Percentiles rank a stretch among this genome's conserved stretches.
phyloP scores from a whole-genome alignment of 2,888 invertebrate genomes.

The Proisotoma minuta region DNA sequence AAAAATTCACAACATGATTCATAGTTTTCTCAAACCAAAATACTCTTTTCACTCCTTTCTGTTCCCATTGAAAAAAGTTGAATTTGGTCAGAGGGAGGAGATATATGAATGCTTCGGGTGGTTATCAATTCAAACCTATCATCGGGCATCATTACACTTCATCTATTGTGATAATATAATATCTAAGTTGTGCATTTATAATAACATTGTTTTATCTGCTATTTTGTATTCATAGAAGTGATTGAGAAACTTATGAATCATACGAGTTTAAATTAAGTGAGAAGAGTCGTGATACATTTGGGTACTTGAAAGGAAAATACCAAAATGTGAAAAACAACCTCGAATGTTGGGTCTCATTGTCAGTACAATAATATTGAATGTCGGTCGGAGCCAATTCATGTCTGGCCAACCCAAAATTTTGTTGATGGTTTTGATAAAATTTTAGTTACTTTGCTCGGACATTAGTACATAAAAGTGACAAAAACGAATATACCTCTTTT shows the following conservation, averaged over 20 bases:
- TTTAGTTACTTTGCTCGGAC: slow-evolving; percentile 6
- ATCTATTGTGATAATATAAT: not conserved
- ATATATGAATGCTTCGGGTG: slow-evolving; percentile 11
- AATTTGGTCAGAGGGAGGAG: not conserved
- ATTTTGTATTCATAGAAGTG: not conserved
- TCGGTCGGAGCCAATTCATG: slow-evolving; percentile 14
- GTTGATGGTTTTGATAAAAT: not conserved
- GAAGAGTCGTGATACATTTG: not conserved
- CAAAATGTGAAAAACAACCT: slow-evolving; percentile 3
- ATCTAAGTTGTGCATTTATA: not conserved
- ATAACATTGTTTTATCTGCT: not conserved
- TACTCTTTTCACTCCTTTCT: slow-evolving; percentile 6
- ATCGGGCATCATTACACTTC: not conserved
- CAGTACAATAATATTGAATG: slow-evolving; percentile 7
- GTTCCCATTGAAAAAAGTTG: slow-evolving; percentile 5
- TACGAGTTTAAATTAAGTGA: not conserved
- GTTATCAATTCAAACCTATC: slow-evolving; percentile 19
- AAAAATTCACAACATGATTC: too few species aligned
- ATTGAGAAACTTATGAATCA: slow-evolving; percentile 4
- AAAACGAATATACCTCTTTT: slow-evolving; percentile 11
- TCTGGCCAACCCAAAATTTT: slow-evolving; percentile 9
- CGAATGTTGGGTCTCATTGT: too few species aligned
- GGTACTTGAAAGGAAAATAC: slow-evolving; percentile 4
- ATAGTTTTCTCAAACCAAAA: not conserved
- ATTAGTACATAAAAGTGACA: slow-evolving; percentile 24